These are phyloP conservation scores for Araneus ventricosus DNA, from an alignment of 1,140 invertebrate species.

Conservation along the genomic window DNA sequence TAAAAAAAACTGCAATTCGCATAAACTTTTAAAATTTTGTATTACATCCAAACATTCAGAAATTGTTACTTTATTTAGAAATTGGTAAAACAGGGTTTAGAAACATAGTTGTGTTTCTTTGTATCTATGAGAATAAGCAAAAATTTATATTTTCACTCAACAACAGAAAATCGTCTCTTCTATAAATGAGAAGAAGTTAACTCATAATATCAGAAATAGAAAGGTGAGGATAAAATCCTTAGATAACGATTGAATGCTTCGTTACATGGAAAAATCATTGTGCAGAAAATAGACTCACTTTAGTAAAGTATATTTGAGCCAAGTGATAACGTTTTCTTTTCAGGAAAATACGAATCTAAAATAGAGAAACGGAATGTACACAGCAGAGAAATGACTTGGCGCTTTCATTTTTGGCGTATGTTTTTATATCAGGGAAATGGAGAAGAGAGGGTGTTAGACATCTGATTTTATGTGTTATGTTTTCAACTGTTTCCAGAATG, in stretches of 20 bases:
- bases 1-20: too few relatives aligned
- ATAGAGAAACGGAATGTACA: neutral
- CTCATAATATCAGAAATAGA: neutral
- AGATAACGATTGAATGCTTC: constrained; percentile 47
- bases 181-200: neutral
- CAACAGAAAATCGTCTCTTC: neutral
- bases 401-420: neutral
- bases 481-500: neutral
- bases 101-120: too few relatives aligned
- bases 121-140: neutral
- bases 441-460: constrained; percentile 18
- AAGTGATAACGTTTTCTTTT: constrained; percentile 19
- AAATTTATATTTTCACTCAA: neutral
- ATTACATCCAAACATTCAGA: too few relatives aligned
- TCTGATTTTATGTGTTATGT: constrained; percentile 11
- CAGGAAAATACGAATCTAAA: neutral
- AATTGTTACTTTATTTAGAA: too few relatives aligned
- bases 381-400: constrained; percentile 23
- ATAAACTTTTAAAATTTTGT: too few relatives aligned
- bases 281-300: constrained; percentile 49
- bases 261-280: constrained; percentile 43
- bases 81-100: too few relatives aligned
- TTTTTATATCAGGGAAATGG: neutral
- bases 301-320: constrained; percentile 45
- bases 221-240: neutral